phyloP scores from a whole-genome alignment of 37 sponge, comb jelly and placozoan species.

The Ephydatia muelleri region DNA sequence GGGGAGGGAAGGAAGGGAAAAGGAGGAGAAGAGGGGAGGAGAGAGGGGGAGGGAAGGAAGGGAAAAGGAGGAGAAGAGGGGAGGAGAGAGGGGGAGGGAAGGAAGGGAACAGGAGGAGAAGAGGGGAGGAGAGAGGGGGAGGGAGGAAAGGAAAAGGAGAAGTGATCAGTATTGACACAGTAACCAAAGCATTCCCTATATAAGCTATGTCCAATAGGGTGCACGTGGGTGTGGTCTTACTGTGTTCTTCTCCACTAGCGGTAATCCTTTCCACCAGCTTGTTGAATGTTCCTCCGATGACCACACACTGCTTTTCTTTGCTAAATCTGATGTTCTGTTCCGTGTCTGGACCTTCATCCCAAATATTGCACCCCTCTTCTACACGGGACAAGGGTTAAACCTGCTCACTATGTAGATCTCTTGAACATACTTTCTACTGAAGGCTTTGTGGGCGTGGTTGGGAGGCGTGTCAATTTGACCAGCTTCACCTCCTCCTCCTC shows the following conservation, averaged over 20 bases:
- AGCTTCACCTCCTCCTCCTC: conserved; percentile 47
- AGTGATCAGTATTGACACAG: no score
- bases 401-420: no score
- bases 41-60: no score
- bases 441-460: neutral
- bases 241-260: conserved; percentile 24
- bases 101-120: no score
- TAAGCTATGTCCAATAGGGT: no score
- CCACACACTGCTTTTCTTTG: conserved; percentile 31
- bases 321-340: conserved; percentile 63
- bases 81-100: no score
- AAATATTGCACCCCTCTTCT: conserved; percentile 69
- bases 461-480: neutral
- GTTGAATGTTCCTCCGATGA: conserved; percentile 83
- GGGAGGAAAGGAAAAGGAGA: no score
- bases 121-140: no score
- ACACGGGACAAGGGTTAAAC: neutral
- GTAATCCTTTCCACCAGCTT: conserved; percentile 87
- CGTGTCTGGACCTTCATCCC: conserved; percentile 75
- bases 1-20: no score
- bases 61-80: no score
- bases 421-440: neutral
- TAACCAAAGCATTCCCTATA: no score
- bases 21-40: no score
- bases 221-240: neutral